These are phyloP conservation scores for Kryphioiulus occultus DNA, from an alignment of 2,888 invertebrate genomes.

Conservation along the genomic window DNA sequence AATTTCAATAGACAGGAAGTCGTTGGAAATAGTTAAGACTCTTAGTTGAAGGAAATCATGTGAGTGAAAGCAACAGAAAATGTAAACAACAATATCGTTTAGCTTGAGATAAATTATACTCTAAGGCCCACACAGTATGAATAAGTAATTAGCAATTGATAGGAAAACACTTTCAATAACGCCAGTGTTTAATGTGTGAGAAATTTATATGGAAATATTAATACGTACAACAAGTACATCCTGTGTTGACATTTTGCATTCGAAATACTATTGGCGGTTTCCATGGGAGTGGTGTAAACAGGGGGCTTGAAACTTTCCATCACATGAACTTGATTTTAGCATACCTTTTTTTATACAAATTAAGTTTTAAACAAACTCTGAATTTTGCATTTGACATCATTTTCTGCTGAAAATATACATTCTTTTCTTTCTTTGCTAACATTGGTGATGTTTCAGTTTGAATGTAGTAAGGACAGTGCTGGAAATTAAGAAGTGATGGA, in stretches of 20 bases:
- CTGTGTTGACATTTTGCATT: background rate
- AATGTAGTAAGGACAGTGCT: too few species aligned
- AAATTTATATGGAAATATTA: background rate
- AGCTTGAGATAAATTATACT: background rate
- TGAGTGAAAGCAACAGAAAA: background rate
- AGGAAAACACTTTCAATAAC: background rate
- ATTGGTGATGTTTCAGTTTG: too few species aligned
- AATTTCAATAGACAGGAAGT: background rate
- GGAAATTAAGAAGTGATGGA: too few species aligned
- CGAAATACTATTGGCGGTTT: background rate
- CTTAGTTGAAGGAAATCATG: too few species aligned
- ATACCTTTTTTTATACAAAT: too few species aligned
- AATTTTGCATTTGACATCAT: too few species aligned
- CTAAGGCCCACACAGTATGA: background rate
- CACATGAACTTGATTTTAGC: too few species aligned
- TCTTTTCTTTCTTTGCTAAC: too few species aligned
- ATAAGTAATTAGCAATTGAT: background rate
- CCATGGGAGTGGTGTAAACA: too few species aligned
- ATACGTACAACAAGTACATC: background rate
- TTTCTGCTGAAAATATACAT: too few species aligned
- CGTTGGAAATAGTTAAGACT: background rate
- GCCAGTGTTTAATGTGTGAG: background rate
- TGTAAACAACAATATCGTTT: background rate
- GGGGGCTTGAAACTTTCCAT: too few species aligned
- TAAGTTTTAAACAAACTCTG: too few species aligned